Base-by-base conservation (phyloP, 2,797 vertebrate species). In the Pagetopsis macropterus region DNA sequence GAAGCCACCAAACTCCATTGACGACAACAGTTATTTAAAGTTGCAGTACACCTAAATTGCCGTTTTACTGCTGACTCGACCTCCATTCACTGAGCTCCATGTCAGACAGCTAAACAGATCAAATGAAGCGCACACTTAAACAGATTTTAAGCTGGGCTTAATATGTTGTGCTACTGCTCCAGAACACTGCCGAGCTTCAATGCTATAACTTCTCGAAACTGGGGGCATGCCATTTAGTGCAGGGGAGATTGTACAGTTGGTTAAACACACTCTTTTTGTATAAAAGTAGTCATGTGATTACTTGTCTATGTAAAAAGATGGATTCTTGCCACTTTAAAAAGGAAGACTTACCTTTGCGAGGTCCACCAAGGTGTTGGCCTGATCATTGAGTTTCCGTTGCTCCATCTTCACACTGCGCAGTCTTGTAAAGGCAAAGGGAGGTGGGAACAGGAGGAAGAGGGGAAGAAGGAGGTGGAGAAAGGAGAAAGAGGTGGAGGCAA, bases 331-430 rank as follows among this genome's bases (percentile, higher is more conserved):
- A 46, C 11, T 73, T 60, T 27, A 56, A n/a, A n/a, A 37, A 1
- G 0, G 3, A 6, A 46, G 8, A 62, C 84, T 58, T 81, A 96
- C 97, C 96, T 98, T 98, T 8, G 97, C 96, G 89, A 98, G 92
- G 88, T 98, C 97, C 76, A 96, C 95, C 70, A 98, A 90, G 0
- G 96, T 96, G 93, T 97, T 98, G 72, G 96, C 96, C 91, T 98
- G 97, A 90, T 97, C 96, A 0, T 96, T 97, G 81, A 98, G 96
- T 84, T 97, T 98, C 63, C 97, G 95, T 78, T 98, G 97, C 90
- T 98, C 97, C 93, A 98, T 97, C 93, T 97, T 98, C 87, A 98
- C 96, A 51, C 96, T 97, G 84, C 97, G 95, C 87, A 98, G 92
- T 93, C 97, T 80, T 77, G 70, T 63, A 75, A 69, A 55, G 55